Evolutionary conservation across 2,113 vertebrate genomes (phyloP).

Genomic region (Podilymbus podiceps): DNA sequence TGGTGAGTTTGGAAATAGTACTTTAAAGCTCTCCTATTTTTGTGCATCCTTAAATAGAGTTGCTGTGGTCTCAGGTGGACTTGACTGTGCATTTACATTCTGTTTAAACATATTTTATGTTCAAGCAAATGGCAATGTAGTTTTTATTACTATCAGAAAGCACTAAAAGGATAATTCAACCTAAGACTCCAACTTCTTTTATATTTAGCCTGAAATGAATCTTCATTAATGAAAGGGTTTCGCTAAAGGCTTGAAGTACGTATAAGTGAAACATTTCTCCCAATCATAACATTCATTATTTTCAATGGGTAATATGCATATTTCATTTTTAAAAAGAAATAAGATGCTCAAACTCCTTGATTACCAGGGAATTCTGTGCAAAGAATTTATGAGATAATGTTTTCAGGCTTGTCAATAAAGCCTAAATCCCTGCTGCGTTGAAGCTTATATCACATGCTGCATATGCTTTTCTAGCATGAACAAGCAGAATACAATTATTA

Average conservation of each 20-base stretch:
- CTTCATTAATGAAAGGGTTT: constrained; percentile 10
- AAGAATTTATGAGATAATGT: constrained; percentile 20
- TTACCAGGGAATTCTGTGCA: constrained; percentile 8
- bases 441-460: neutral
- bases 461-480: neutral
- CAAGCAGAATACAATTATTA: neutral
- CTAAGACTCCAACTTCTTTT: neutral
- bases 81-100: neutral
- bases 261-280: neutral
- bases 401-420: neutral
- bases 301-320: neutral
- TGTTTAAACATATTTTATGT: neutral
- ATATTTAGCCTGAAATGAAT: neutral
- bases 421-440: neutral
- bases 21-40: neutral
- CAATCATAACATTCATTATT: constrained; percentile 27
- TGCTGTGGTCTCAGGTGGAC: neutral
- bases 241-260: neutral
- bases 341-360: constrained; percentile 18
- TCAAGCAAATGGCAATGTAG: neutral
- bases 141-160: neutral
- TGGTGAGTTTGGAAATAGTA: fast-evolving
- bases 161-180: neutral
- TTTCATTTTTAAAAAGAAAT: neutral
- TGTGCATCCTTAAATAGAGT: neutral